phyloP scores from a whole-genome alignment of 2,113 vertebrate genomes.

The Pachypanchax playfairii region DNA sequence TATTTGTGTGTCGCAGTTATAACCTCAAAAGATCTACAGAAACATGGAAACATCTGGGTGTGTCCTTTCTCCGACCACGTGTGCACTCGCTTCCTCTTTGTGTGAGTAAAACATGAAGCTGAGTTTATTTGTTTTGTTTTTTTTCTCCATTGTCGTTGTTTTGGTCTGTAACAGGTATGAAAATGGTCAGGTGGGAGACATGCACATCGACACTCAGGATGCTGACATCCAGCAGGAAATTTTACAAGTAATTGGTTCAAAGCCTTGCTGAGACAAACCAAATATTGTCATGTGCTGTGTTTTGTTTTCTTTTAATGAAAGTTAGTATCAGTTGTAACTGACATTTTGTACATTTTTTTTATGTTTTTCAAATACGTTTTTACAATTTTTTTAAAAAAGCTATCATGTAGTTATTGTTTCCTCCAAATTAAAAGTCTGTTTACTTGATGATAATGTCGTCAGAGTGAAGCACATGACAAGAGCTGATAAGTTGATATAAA shows the following conservation, averaged over 20 bases:
- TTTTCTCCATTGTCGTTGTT: background rate
- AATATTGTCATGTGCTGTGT: background rate
- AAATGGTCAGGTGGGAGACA: slow-evolving; percentile 94
- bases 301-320: background rate
- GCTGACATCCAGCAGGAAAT: slow-evolving; percentile 92
- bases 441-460: too few relatives aligned
- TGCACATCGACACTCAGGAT: slow-evolving; percentile 96
- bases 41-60: slow-evolving; percentile 97
- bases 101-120: slow-evolving; percentile 82
- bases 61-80: slow-evolving; percentile 93
- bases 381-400: background rate
- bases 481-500: too few relatives aligned
- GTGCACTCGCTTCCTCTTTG: slow-evolving; percentile 97
- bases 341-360: slow-evolving; percentile 29
- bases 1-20: slow-evolving; percentile 81
- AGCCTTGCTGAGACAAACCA: slow-evolving; percentile 56
- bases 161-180: slow-evolving; percentile 85
- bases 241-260: slow-evolving; percentile 89
- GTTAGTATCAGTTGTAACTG: background rate
- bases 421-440: too few relatives aligned
- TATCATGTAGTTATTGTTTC: too few relatives aligned
- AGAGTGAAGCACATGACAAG: too few relatives aligned
- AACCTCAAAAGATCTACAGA: slow-evolving; percentile 95
- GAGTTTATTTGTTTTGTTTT: background rate
- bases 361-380: slow-evolving; percentile 24